These are phyloP conservation scores for Psittacus erithacus DNA, from an alignment of 2,113 vertebrate species.

Conservation along the genomic window DNA sequence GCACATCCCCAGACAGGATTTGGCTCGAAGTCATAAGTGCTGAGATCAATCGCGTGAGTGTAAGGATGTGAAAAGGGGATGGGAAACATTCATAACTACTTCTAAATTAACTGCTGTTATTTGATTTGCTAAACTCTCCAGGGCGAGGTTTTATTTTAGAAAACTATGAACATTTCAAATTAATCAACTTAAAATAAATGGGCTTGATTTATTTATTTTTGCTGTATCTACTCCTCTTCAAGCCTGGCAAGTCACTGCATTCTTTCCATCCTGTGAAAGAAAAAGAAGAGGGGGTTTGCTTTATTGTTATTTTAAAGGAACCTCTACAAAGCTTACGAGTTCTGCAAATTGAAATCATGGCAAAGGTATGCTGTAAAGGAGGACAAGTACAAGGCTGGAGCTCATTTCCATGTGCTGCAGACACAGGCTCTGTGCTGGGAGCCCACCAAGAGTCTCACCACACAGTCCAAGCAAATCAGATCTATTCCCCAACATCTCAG, in stretches of 20 bases:
- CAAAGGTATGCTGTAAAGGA: not conserved
- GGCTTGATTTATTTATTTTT: constrained; percentile 60
- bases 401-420: not conserved
- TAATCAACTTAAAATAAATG: constrained; percentile 61
- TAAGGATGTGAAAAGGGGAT: not conserved
- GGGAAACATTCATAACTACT: constrained; percentile 22
- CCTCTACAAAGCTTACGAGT: not conserved
- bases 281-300: not conserved
- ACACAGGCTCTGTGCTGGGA: not conserved
- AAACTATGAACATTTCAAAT: constrained; percentile 36
- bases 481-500: not conserved
- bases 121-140: constrained; percentile 37
- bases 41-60: not conserved
- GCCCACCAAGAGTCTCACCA: not conserved
- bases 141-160: constrained; percentile 44
- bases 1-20: not conserved
- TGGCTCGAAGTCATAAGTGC: not conserved
- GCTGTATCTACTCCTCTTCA: constrained; percentile 27
- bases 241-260: constrained; percentile 34
- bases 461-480: not conserved
- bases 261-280: constrained; percentile 45
- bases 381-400: not conserved
- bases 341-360: not conserved
- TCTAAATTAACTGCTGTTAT: constrained; percentile 56
- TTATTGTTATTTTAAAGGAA: constrained; percentile 26